Percentiles rank a stretch among this genome's conserved stretches.
These are phyloP conservation scores for Trachelus troglodyta DNA, from an alignment of 2,888 invertebrate species.

Conservation along the genomic window DNA sequence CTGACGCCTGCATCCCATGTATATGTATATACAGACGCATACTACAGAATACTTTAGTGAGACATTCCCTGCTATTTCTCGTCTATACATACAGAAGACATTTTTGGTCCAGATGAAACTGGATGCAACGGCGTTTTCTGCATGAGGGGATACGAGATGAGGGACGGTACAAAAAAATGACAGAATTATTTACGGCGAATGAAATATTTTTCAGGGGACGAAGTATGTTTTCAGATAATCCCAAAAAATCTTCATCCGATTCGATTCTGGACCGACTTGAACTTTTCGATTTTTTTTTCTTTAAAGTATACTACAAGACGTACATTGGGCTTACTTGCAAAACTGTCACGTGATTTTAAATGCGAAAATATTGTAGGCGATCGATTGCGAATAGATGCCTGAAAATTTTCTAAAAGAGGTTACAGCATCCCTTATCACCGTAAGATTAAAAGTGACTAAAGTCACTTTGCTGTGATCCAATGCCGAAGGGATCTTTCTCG, in stretches of 20 bases:
- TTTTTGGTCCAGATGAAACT: conserved; percentile 1
- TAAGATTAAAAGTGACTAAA: not conserved
- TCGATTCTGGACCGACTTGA: not conserved
- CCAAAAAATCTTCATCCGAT: not conserved
- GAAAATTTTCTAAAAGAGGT: not conserved
- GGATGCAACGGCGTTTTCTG: conserved; percentile 24
- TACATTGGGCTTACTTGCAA: not conserved
- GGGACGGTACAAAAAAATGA: not conserved
- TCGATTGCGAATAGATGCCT: not conserved
- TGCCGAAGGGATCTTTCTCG: conserved; percentile 18
- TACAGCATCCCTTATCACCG: not conserved
- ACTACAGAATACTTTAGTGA: not conserved
- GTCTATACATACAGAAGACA: not conserved
- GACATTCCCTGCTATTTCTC: not conserved
- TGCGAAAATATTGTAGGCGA: not conserved
- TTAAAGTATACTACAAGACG: too few relatives aligned
- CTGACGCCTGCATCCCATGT: not conserved
- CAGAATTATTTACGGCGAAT: not conserved
- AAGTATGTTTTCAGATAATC: not conserved
- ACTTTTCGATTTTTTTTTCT: too few relatives aligned
- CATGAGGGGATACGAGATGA: not conserved
- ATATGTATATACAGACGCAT: not conserved
- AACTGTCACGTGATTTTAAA: not conserved
- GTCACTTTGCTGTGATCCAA: not conserved
- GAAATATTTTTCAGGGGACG: not conserved